phyloP scores from a whole-genome alignment of 2,113 vertebrate species.

The Plotosus lineatus region DNA sequence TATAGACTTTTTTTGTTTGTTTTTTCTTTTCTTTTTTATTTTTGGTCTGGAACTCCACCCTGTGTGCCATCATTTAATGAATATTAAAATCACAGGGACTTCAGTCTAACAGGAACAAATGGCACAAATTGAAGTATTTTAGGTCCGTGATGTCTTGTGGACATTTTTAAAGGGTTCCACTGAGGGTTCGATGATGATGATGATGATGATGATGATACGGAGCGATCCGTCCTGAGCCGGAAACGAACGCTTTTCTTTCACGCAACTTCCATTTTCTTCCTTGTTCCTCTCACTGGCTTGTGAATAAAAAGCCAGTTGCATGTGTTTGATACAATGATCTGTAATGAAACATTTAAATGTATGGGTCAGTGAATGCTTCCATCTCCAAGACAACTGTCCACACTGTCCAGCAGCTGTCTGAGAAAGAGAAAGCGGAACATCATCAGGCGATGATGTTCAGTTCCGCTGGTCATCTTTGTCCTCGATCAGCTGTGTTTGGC shows the following conservation, averaged over 20 bases:
- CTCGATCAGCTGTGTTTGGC: constrained; percentile 54
- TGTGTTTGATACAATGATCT: not conserved
- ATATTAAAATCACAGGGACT: not conserved
- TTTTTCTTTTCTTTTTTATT: too few species aligned
- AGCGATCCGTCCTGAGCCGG: not conserved
- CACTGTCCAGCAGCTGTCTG: not conserved
- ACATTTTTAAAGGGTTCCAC: not conserved
- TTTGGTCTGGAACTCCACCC: too few species aligned
- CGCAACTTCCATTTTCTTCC: not conserved
- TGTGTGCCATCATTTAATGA: not conserved
- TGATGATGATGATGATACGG: not conserved
- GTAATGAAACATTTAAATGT: too few species aligned
- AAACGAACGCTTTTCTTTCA: not conserved
- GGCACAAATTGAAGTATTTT: not conserved
- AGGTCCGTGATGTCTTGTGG: not conserved
- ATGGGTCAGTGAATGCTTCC: not conserved
- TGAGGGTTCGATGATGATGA: not conserved
- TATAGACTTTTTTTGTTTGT: not conserved
- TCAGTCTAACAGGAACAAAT: not conserved
- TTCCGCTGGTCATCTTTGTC: constrained; percentile 63
- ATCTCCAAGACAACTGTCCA: not conserved
- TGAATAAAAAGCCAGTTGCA: not conserved
- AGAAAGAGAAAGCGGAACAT: not conserved
- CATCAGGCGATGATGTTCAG: not conserved
- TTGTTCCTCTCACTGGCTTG: not conserved